phyloP scores from a whole-genome alignment of 2,888 invertebrate species.

The Dione juno region DNA sequence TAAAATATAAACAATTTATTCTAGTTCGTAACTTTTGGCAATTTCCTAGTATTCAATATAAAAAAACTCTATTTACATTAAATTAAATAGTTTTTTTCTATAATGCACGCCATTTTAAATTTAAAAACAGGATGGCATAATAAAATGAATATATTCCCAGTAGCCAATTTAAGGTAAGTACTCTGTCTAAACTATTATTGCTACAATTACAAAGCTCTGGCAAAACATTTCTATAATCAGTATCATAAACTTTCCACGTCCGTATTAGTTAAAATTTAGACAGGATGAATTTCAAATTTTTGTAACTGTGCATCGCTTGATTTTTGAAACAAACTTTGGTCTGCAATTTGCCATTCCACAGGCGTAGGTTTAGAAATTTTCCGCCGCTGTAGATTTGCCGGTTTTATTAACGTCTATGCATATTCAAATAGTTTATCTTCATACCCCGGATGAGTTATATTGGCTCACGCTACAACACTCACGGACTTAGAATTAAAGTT shows the following conservation, averaged over 20 bases:
- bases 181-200: background rate
- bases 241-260: constrained; percentile 37
- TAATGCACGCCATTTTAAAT: too few species aligned
- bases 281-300: constrained; percentile 63
- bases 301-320: constrained; percentile 59
- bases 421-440: constrained; percentile 68
- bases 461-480: constrained; percentile 45
- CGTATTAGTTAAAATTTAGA: constrained; percentile 39
- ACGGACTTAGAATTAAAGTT: constrained; percentile 37
- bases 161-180: too few species aligned
- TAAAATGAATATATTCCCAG: too few species aligned
- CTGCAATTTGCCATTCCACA: constrained; percentile 60
- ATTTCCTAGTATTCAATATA: too few species aligned
- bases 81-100: too few species aligned
- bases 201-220: background rate
- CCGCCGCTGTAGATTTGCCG: constrained; percentile 55
- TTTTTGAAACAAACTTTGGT: constrained; percentile 75
- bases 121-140: too few species aligned
- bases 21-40: too few species aligned
- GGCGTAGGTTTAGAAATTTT: constrained; percentile 60
- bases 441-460: constrained; percentile 55
- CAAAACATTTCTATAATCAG: constrained; percentile 32
- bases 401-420: constrained; percentile 71
- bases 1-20: too few species aligned
- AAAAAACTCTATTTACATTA: too few species aligned